phyloP scores from a whole-genome alignment of 2,888 invertebrate species.

The Zeuzera pyrina region DNA sequence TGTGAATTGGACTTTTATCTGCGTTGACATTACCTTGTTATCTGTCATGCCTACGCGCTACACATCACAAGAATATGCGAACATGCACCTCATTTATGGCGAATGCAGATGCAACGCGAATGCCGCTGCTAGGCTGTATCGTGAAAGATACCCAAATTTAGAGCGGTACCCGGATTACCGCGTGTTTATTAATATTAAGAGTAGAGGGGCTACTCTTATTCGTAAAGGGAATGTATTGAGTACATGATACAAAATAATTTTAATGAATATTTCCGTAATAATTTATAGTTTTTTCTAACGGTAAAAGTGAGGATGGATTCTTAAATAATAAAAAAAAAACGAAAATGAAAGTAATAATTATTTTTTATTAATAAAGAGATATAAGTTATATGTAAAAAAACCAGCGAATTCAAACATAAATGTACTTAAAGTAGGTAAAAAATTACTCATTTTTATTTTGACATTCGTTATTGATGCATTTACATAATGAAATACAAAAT shows the following conservation, averaged over 20 bases:
- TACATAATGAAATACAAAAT: slow-evolving; percentile 1
- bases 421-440: not conserved
- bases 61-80: no score
- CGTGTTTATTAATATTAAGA: no score
- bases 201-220: slow-evolving; percentile 7
- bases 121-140: no score
- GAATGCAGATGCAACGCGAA: no score
- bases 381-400: not conserved
- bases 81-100: no score
- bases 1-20: no score
- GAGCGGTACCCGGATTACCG: no score
- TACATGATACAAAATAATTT: slow-evolving; percentile 6
- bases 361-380: not conserved
- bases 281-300: not conserved
- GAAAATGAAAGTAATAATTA: slow-evolving; percentile 1
- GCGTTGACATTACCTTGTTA: no score
- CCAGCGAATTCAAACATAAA: not conserved
- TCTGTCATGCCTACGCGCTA: no score
- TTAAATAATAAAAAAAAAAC: slow-evolving; percentile 23
- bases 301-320: slow-evolving; percentile 24
- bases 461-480: not conserved
- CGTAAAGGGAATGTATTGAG: slow-evolving; percentile 7
- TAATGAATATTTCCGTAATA: slow-evolving; percentile 6
- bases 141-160: no score
- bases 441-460: not conserved